A percentile compares a stretch with the other conserved stretches of the same genome.
Conservation (phyloP, 2,113 vertebrate species). For the Pandion haliaetus region DNA sequence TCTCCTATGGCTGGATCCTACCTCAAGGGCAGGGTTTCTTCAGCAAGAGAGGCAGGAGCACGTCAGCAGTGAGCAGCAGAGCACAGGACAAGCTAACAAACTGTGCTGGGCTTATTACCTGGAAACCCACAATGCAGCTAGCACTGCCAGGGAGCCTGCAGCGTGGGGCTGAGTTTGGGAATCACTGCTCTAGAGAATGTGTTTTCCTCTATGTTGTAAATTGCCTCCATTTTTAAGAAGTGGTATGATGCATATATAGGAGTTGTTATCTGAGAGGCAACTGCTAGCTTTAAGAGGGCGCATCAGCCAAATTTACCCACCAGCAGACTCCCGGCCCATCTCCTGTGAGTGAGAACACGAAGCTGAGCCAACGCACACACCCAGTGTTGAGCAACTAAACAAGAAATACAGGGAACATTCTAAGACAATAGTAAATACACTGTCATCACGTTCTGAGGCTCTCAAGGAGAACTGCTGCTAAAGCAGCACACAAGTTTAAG, state of each 20-base stretch:
- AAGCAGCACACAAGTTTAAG: neutral
- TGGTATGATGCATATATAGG: neutral
- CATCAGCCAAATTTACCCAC: neutral
- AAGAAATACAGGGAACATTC: neutral
- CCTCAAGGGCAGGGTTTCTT: neutral
- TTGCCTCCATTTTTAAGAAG: neutral
- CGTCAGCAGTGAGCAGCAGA: neutral
- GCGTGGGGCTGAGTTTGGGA: no score
- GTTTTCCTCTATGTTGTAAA: neutral
- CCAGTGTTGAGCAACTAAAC: neutral
- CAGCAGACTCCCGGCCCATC: neutral
- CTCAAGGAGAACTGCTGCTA: neutral
- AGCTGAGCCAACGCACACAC: neutral
- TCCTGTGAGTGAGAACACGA: accelerated
- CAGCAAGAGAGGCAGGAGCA: neutral
- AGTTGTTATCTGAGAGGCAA: neutral
- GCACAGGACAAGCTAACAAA: neutral
- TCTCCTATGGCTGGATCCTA: neutral
- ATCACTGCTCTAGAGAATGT: neutral
- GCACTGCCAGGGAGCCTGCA: accelerated
- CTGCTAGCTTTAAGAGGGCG: neutral
- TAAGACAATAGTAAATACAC: neutral
- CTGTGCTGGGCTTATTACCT: neutral
- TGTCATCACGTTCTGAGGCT: neutral
- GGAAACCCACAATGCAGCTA: neutral